Evolutionary conservation across 2,888 invertebrate species (phyloP).

Genomic region (Drosophila peninsularis): DNA sequence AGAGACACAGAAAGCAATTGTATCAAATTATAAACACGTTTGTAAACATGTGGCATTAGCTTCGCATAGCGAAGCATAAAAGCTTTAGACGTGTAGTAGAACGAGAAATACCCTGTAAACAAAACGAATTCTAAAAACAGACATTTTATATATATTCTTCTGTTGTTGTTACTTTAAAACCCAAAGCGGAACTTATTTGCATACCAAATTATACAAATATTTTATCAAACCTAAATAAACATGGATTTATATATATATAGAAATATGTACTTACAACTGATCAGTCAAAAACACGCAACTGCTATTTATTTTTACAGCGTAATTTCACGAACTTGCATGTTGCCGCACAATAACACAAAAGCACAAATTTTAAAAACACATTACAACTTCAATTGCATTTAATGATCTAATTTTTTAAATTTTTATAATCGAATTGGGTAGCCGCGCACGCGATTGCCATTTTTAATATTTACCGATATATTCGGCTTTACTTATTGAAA

Average conservation of each 20-base stretch:
- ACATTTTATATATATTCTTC: no score
- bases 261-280: constrained; percentile 4
- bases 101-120: background rate
- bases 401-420: background rate
- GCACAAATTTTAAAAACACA: background rate
- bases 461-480: constrained; percentile 2
- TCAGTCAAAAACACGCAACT: background rate
- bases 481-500: background rate
- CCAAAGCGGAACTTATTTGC: no score
- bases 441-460: background rate
- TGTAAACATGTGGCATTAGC: constrained; percentile 1
- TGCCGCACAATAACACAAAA: background rate
- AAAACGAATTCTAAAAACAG: no score
- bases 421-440: background rate
- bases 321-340: constrained; percentile 4
- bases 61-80: background rate
- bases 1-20: background rate
- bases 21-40: constrained; percentile 6
- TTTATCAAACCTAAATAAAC: no score
- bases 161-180: no score
- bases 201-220: no score
- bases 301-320: background rate
- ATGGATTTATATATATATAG: background rate
- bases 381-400: background rate
- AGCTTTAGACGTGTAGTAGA: background rate